phyloP scores from a whole-genome alignment of 2,888 invertebrate species.

The Stictocephala bisonia region DNA sequence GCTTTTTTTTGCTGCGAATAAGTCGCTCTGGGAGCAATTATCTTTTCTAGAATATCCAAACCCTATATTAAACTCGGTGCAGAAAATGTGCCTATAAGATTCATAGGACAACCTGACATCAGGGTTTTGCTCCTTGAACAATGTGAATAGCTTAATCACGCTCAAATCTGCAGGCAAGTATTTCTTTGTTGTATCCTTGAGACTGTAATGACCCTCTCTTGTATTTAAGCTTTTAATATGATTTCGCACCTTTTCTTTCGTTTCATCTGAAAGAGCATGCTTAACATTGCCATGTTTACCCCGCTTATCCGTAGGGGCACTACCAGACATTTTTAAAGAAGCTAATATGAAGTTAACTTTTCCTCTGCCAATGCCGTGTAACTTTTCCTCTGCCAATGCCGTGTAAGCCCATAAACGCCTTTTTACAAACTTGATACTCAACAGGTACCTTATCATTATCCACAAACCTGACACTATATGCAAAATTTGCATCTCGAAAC shows the following conservation, averaged over 20 bases:
- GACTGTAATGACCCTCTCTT: slow-evolving; percentile 24
- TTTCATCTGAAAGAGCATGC: not conserved
- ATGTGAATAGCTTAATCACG: slow-evolving; percentile 15
- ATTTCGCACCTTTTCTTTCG: not conserved
- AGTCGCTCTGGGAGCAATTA: slow-evolving; percentile 43
- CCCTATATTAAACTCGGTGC: slow-evolving; percentile 29
- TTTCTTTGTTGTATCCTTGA: slow-evolving; percentile 15
- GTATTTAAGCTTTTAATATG: slow-evolving; percentile 40
- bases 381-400: slow-evolving; percentile 36
- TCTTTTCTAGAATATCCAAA: slow-evolving; percentile 42
- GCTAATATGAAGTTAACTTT: slow-evolving; percentile 17
- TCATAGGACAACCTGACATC: slow-evolving; percentile 11
- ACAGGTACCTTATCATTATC: not conserved
- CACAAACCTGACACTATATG: not conserved
- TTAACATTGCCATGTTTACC: not conserved
- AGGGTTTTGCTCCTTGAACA: slow-evolving; percentile 34
- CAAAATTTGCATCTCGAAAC: not conserved
- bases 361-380: slow-evolving; percentile 39
- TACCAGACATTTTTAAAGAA: slow-evolving; percentile 21
- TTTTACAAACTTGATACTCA: slow-evolving; percentile 6
- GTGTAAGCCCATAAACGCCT: slow-evolving; percentile 29
- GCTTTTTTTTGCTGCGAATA: not conserved
- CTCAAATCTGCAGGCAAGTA: slow-evolving; percentile 37
- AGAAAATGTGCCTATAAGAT: slow-evolving; percentile 25
- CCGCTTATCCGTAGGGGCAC: slow-evolving; percentile 12